These are phyloP conservation scores for Grapholita molesta DNA, from an alignment of 1,140 invertebrate species.

Conservation along the genomic window DNA sequence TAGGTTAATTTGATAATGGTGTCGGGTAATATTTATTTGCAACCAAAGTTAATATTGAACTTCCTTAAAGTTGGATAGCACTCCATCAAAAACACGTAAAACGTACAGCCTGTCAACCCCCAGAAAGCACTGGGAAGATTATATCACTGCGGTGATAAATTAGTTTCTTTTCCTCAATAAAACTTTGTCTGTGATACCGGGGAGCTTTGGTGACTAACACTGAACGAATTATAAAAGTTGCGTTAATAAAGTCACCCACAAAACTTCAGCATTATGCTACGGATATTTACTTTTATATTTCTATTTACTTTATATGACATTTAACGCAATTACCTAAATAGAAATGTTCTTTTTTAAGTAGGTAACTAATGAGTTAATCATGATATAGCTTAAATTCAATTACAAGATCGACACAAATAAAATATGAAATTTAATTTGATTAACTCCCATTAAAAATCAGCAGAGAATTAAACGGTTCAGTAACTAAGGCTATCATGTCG, in stretches of 20 bases:
- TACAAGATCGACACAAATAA: no score
- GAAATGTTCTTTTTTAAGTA: no score
- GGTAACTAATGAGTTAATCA: no score
- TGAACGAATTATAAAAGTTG: background rate
- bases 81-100: slow-evolving; percentile 32
- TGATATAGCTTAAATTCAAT: no score
- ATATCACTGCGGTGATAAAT: slow-evolving; percentile 48
- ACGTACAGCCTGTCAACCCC: slow-evolving; percentile 23
- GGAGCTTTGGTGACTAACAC: slow-evolving; percentile 6
- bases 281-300: background rate
- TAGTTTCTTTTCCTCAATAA: slow-evolving; percentile 36
- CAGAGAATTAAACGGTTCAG: background rate
- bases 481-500: background rate
- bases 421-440: no score
- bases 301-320: no score
- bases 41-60: background rate
- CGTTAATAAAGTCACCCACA: background rate
- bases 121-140: slow-evolving; percentile 39
- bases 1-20: no score
- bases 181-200: slow-evolving; percentile 29
- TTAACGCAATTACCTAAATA: no score
- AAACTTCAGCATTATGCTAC: background rate
- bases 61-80: slow-evolving; percentile 10
- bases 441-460: background rate
- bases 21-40: no score